Evolutionary conservation across 2,888 invertebrate species (phyloP).

Genomic region (Nowickia ferox): DNA sequence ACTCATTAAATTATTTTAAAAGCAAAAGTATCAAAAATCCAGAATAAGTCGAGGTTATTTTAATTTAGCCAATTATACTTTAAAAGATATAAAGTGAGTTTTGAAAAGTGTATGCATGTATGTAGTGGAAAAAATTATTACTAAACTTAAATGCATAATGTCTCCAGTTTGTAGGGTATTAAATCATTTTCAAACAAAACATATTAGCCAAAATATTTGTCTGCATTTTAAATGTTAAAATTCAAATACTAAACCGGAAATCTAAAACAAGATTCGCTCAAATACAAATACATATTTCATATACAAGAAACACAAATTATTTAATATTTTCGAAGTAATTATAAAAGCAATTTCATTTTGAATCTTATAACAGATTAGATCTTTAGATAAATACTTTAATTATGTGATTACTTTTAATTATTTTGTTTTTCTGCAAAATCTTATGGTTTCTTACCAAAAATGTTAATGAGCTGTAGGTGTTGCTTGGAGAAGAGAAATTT

Average conservation of each 20-base stretch:
- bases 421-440: neutral
- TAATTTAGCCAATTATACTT: neutral
- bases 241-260: conserved; percentile 47
- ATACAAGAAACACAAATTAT: neutral
- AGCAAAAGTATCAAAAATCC: neutral
- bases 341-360: neutral
- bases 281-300: conserved; percentile 23
- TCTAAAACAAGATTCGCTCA: conserved; percentile 27
- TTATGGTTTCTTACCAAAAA: conserved; percentile 30
- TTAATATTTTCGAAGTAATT: neutral
- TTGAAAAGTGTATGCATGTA: too few relatives aligned
- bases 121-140: too few relatives aligned
- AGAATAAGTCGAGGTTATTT: neutral
- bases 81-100: too few relatives aligned
- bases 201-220: neutral
- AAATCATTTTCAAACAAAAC: neutral
- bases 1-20: neutral
- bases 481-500: neutral
- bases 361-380: neutral
- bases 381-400: neutral
- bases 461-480: conserved; percentile 34
- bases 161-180: neutral
- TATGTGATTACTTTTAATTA: conserved; percentile 3
- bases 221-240: conserved; percentile 45
- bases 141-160: too few relatives aligned